Conservation (phyloP, 2,113 vertebrate genomes). For the Sarotherodon lohbergeri region DNA sequence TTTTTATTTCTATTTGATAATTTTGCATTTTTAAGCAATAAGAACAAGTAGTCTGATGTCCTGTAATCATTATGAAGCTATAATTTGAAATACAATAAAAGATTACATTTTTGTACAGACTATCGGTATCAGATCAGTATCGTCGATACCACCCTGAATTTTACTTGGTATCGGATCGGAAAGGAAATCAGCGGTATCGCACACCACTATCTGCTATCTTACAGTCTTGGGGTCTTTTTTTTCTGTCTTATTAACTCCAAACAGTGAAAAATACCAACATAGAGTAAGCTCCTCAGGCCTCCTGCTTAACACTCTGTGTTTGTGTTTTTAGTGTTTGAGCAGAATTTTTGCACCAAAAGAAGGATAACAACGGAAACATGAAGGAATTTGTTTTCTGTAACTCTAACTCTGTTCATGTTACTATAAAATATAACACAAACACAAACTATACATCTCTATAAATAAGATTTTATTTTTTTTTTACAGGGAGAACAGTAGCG, state of each 20-base stretch:
- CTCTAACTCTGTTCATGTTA: not conserved
- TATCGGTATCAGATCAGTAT: not conserved
- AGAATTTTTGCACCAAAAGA: not conserved
- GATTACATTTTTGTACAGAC: not conserved
- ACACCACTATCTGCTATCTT: not conserved
- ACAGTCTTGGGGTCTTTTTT: fast-evolving
- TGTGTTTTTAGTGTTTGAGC: not conserved
- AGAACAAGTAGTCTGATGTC: not conserved
- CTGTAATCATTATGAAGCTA: not conserved
- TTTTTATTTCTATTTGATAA: not conserved
- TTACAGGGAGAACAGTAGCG: not conserved
- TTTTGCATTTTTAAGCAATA: not conserved
- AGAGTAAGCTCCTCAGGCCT: not conserved
- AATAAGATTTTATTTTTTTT: not conserved
- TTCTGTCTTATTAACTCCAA: not conserved
- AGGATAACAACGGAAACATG: not conserved
- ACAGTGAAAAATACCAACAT: not conserved
- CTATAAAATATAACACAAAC: not conserved
- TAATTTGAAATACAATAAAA: not conserved
- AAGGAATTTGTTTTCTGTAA: fast-evolving
- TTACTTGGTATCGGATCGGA: fast-evolving
- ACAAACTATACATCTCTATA: not conserved
- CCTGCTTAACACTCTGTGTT: not conserved
- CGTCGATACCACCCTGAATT: fast-evolving
- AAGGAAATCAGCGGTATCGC: not conserved